phyloP scores from a whole-genome alignment of 1,140 invertebrate species.

The Zaprionus ghesquierei region DNA sequence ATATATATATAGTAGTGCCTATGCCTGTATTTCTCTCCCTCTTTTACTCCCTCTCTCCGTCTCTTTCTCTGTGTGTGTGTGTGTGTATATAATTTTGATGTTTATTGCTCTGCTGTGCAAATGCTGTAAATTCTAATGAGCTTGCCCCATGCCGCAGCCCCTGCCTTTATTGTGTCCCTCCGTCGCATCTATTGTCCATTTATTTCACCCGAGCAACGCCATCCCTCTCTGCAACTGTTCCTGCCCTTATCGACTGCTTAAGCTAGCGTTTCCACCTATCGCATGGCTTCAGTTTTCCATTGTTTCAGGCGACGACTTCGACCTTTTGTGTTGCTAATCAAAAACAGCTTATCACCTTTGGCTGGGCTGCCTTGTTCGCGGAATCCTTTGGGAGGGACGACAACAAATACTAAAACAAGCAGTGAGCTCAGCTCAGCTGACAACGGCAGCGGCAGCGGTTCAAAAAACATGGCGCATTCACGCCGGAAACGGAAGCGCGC shows the following conservation, averaged over 20 bases:
- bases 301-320: conserved; percentile 21
- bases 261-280: neutral
- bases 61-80: neutral
- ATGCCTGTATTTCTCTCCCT: neutral
- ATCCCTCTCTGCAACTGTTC: neutral
- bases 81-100: conserved; percentile 58
- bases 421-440: conserved; percentile 3
- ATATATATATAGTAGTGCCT: neutral
- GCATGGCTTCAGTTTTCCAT: neutral
- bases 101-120: conserved; percentile 46
- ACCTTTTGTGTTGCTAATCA: conserved; percentile 60
- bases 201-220: neutral
- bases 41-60: neutral
- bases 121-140: conserved; percentile 30
- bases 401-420: conserved; percentile 2
- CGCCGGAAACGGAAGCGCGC: conserved; percentile 45
- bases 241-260: neutral
- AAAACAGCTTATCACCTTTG: conserved; percentile 65
- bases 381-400: conserved; percentile 50
- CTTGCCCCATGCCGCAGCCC: neutral
- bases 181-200: neutral
- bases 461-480: neutral
- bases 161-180: too few relatives aligned
- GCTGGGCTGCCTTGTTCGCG: conserved; percentile 32
- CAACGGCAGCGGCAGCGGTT: conserved; percentile 17